A percentile compares a stretch with the other conserved stretches of the same genome.
Evolutionary conservation across 2,113 vertebrate species (phyloP).

Genomic region (Cinclus mexicanus): DNA sequence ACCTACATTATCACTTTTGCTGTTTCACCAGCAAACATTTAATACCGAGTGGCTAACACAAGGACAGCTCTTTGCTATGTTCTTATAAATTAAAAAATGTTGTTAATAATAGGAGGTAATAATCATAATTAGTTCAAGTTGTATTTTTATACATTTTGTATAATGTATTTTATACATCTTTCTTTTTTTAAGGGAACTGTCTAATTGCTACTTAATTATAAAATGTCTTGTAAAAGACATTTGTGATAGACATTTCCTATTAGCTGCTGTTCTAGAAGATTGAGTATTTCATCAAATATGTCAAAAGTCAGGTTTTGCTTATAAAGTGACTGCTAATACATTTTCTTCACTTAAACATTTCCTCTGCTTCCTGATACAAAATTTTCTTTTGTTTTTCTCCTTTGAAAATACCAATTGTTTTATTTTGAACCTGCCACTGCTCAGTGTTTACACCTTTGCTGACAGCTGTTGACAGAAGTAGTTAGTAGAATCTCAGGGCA

Average conservation of each 20-base stretch:
- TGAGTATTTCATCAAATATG: conserved; percentile 39
- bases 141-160: neutral
- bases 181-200: neutral
- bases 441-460: neutral
- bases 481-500: neutral
- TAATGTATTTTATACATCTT: neutral
- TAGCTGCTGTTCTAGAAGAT: conserved; percentile 60
- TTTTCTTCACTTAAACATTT: neutral
- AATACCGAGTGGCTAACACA: conserved; percentile 64
- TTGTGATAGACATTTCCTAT: conserved; percentile 52
- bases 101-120: neutral
- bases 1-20: conserved; percentile 74
- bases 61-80: conserved; percentile 31
- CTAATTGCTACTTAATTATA: conserved; percentile 26
- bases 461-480: neutral
- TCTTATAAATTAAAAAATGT: conserved; percentile 22
- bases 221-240: conserved; percentile 2
- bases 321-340: conserved; percentile 48
- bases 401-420: neutral
- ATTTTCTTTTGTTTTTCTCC: neutral
- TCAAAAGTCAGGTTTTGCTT: conserved; percentile 50
- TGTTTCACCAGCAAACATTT: conserved; percentile 69
- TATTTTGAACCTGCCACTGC: neutral
- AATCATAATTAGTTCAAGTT: neutral
- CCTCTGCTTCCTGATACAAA: neutral